Evolutionary conservation across 1,140 invertebrate genomes (phyloP), one percentile per base, ranked within the genome.

Genomic region (Dendrolimus kikuchii): DNA sequence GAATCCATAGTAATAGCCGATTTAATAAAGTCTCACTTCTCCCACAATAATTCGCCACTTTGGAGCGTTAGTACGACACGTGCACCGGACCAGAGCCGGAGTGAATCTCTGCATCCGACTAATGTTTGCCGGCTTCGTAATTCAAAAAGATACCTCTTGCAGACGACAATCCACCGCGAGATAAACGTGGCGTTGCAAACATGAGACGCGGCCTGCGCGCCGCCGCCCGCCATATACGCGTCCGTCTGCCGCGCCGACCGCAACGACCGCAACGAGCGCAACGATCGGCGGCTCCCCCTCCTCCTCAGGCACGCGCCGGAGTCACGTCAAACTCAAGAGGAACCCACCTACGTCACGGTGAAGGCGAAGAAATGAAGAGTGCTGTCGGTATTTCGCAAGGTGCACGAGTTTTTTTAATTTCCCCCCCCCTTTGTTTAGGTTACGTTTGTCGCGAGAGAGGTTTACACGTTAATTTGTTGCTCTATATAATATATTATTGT

Each of bases 101-200:
- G 23, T 23, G 23, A 23, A n/a, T 3, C 23, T 23, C 23, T 23
- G 23, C 23, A 23, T 23, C 23, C 23, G 23, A 23, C 23, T 23
- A 23, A 23, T 23, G 23, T 23, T 23, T 23, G 23, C 23, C 23
- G 3, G 23, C 23, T 23, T 23, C 23, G 23, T 23, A 23, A 23
- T 51, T 5, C 37, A 37, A 38, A 48, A 43, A 46, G 9, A 39
- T 39, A n/a, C 7, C 40, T 40, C 52, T 51, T 49, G 5, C 78
- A 88, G 86, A 75, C 67, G n/a, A 86, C 91, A 57, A 93, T 96
- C 78, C 95, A 96, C 86, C 91, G 92, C 82, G 95, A 96, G 90
- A 92, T 96, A 61, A 92, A 90, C 70, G 92, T 93, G 49, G 93
- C 93, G 64, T 69, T 94, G 75, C 92, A 93, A 80, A 93, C 93